Evolutionary conservation across 2,113 vertebrate species (phyloP).

Genomic region (Rhea americana): DNA sequence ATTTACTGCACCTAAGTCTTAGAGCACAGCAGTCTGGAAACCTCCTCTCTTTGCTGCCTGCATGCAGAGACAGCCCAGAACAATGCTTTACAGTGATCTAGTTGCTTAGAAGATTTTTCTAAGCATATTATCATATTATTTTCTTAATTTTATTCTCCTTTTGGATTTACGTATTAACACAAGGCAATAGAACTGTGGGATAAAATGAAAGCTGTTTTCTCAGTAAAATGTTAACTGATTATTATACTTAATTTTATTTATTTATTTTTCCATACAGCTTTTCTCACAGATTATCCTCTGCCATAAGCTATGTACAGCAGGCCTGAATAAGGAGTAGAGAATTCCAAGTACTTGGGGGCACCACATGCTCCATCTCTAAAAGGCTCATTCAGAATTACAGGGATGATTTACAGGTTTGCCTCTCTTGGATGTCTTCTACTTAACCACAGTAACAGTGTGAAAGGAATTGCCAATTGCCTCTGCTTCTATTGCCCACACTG

Average conservation of each 20-base stretch:
- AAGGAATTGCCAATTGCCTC: background rate
- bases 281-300: background rate
- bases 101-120: slow-evolving; percentile 8
- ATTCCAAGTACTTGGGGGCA: background rate
- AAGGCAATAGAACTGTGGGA: background rate
- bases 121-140: background rate
- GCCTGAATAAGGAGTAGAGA: background rate
- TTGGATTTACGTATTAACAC: background rate
- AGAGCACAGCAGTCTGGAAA: background rate
- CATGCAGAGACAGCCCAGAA: background rate
- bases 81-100: background rate
- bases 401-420: background rate
- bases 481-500: background rate
- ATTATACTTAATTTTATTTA: background rate
- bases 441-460: background rate
- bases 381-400: background rate
- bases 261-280: background rate
- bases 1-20: background rate
- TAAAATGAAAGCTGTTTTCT: background rate
- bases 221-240: slow-evolving; percentile 1
- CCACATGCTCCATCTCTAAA: fast-evolving
- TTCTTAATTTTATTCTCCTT: background rate
- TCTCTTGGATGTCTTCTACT: background rate
- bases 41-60: background rate
- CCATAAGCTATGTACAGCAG: background rate